phyloP scores from a whole-genome alignment of 1,140 invertebrate species.

The Latrodectus geometricus region DNA sequence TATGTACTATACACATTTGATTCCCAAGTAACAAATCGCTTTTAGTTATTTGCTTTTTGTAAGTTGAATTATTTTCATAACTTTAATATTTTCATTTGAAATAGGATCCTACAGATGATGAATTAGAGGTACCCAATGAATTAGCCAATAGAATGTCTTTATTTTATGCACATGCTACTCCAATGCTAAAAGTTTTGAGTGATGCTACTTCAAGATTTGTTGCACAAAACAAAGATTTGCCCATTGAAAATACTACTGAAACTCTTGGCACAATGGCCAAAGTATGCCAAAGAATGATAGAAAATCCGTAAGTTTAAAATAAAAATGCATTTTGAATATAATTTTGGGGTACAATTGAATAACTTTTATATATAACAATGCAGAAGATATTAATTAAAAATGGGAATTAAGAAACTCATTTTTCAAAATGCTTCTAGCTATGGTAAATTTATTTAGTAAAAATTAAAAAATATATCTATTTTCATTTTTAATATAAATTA shows the following conservation, averaged over 20 bases:
- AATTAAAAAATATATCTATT: too few species aligned
- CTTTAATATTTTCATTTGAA: not conserved
- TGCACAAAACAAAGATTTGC: slow-evolving; percentile 86
- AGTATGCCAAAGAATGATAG: slow-evolving; percentile 93
- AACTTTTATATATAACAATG: too few species aligned
- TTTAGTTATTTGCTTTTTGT: not conserved
- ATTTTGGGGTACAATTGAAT: not conserved
- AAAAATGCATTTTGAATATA: not conserved
- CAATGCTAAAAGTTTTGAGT: slow-evolving; percentile 92
- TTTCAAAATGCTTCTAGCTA: too few species aligned
- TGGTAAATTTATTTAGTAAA: too few species aligned
- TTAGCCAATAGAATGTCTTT: slow-evolving; percentile 93
- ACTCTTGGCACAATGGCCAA: slow-evolving; percentile 96
- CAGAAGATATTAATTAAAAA: too few species aligned
- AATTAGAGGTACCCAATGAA: slow-evolving; percentile 75
- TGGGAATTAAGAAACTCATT: too few species aligned
- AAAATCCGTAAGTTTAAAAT: slow-evolving; percentile 84
- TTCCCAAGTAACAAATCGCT: too few species aligned
- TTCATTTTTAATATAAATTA: too few species aligned
- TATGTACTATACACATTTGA: too few species aligned
- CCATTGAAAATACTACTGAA: slow-evolving; percentile 93
- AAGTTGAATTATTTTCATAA: not conserved
- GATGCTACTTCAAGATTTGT: slow-evolving; percentile 93
- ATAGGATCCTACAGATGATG: slow-evolving; percentile 67
- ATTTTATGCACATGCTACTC: slow-evolving; percentile 93